Evolutionary conservation across 53 echinoderm and acorn worm genomes (phyloP), one percentile per base, ranked within the genome.

Genomic region (Antedon mediterranea): DNA sequence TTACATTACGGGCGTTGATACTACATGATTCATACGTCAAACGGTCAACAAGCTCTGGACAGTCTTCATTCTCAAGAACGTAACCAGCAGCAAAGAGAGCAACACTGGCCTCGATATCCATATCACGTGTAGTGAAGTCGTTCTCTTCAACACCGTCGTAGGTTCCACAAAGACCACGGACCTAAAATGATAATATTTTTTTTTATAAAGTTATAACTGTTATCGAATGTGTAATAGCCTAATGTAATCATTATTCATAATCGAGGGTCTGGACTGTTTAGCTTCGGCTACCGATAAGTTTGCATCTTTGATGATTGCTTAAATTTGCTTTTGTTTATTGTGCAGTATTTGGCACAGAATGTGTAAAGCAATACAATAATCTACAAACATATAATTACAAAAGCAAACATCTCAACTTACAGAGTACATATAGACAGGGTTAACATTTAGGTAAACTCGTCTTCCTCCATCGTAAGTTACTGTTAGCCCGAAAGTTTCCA

Each of bases 81-180:
- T 77, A 83, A 57, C 77, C 72, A 11, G 43, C 77, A 34, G 44
- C 71, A 34, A 83, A 83, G 26, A 71, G 71, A 71, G 30, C 72
- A 0, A 76, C 44, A 29, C 76, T 76, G 20, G 82, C 34, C 31
- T 44, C 82, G 6, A 83, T 83, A 72, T 83, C 83, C 9, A 28
- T 34, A 32, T 77, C 77, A 37, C 78, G 83, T 32, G 83, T 83
- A 31, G 77, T 71, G 31, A 83, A 83, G 32, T 83, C 83, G 31
- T 83, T 83, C 30, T 77, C 77, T 32, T 83, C 71, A 29, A 76
- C 77, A 37, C 71, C 76, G 27, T 83, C 83, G 34, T 73, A 83
- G 20, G 83, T 76, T 4, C 83, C 83, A 37, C 83, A 83, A 42
- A 83, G 77, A 32, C 83, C 83, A 70, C 5, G 43, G 28, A 83